Conservation (phyloP, 53 echinoderm and acorn worm species). For the Temnopleurus reevesii region DNA sequence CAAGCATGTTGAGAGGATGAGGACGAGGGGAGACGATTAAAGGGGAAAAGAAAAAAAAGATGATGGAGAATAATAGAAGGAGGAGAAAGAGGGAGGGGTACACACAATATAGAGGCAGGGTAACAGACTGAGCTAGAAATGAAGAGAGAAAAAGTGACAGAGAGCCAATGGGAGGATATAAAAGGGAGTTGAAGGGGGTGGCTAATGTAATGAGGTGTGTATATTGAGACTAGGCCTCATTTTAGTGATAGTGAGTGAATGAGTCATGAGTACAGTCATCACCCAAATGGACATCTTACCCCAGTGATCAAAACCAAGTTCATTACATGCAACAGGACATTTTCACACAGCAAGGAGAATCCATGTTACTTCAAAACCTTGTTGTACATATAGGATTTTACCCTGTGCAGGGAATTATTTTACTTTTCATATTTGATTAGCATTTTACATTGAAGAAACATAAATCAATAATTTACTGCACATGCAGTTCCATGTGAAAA, state of each 20-base stretch:
- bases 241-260: constrained; percentile 9
- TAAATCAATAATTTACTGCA: no score
- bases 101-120: background rate
- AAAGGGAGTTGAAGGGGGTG: background rate
- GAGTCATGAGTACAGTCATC: constrained; percentile 40
- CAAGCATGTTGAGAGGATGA: background rate
- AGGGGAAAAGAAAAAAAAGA: background rate
- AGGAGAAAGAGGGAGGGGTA: background rate
- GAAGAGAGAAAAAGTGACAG: background rate
- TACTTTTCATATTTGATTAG: no score
- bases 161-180: background rate
- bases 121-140: background rate
- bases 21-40: background rate
- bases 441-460: no score
- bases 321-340: no score
- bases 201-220: background rate
- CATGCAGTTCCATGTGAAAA: no score
- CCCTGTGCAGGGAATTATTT: no score
- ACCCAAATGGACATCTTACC: constrained; percentile 12
- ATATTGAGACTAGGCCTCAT: background rate
- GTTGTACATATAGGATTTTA: no score
- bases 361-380: no score
- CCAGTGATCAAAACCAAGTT: no score
- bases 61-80: background rate
- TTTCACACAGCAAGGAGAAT: no score